Evolutionary conservation across 2,888 invertebrate species (phyloP), one percentile per base, ranked within the genome.

Genomic region (Clitarchus hookeri): DNA sequence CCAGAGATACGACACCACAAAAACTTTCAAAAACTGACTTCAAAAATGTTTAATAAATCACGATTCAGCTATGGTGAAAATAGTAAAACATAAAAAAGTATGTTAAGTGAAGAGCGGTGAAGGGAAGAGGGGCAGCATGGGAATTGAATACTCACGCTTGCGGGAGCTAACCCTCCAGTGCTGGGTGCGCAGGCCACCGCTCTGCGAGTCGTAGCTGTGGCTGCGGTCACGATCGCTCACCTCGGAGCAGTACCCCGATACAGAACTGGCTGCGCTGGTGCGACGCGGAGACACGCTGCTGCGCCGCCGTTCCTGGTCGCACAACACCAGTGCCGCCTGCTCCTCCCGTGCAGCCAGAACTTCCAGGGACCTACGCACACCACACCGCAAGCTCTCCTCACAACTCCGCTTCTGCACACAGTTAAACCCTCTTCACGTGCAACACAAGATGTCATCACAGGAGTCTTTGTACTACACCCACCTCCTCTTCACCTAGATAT

Each of bases 191-290:
- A 90, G 87, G 44, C 19, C 36, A n/a, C 79, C 25, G 23, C 36
- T 44, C 89, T 91, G 92, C 36, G 92, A 93, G 89, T 94, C 94
- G 88, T 92, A 93, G 88, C 92, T 92, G 89, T 92, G 93, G 86
- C 94, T 95, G 91, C 95, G 93, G 88, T 95, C 95, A 87, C 94
- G 92, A 88, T 96, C 96, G 89, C 95, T 95, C 91, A 94, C 93
- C 91, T 96, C 96, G 19, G 96, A 96, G 87, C 95, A 95, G 89
- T 96, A 96, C 86, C 96, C 96, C 93, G 95, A 96, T 53, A 96
- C 96, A 79, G 97, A 95, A 90, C 96, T 96, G 0, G 97, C 97
- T 0, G 94, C 97, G 89, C 97, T 97, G 13, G 96, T 95, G 89
- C 97, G 94, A 88, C 97, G 92, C 65, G 92, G 95, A 0, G 92